Evolutionary conservation across 2,888 invertebrate genomes (phyloP).

Genomic region (Aphidius colemani): DNA sequence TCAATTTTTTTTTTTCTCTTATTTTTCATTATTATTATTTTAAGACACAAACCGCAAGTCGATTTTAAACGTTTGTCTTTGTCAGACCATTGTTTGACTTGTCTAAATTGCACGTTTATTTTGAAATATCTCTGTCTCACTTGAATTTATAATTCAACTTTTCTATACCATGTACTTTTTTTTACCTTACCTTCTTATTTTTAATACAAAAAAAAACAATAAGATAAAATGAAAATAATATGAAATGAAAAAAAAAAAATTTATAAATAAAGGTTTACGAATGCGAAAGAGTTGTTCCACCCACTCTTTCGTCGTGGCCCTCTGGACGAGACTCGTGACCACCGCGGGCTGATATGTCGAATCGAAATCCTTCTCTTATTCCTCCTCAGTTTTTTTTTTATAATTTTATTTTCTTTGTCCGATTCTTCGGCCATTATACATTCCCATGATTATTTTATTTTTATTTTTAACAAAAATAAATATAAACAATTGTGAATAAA

Average conservation of each 20-base stretch:
- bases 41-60: no score
- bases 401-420: conserved; percentile 33
- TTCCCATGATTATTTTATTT: conserved; percentile 26
- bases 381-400: conserved; percentile 46
- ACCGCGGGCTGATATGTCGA: conserved; percentile 60
- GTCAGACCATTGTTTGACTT: no score
- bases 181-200: not conserved
- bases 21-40: not conserved
- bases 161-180: no score
- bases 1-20: conserved; percentile 1
- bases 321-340: conserved; percentile 56
- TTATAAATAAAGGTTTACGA: conserved; percentile 42
- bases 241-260: conserved; percentile 5
- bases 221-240: conserved; percentile 24
- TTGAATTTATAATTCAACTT: no score
- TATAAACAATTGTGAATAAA: not conserved
- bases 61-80: no score
- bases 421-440: conserved; percentile 18
- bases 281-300: conserved; percentile 51
- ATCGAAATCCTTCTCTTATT: conserved; percentile 45
- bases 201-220: conserved; percentile 25
- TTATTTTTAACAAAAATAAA: not conserved
- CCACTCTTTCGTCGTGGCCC: conserved; percentile 48
- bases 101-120: not conserved
- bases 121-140: conserved; percentile 10